Conservation (phyloP, 2,797 vertebrate genomes). For the Phoebastria nigripes region DNA sequence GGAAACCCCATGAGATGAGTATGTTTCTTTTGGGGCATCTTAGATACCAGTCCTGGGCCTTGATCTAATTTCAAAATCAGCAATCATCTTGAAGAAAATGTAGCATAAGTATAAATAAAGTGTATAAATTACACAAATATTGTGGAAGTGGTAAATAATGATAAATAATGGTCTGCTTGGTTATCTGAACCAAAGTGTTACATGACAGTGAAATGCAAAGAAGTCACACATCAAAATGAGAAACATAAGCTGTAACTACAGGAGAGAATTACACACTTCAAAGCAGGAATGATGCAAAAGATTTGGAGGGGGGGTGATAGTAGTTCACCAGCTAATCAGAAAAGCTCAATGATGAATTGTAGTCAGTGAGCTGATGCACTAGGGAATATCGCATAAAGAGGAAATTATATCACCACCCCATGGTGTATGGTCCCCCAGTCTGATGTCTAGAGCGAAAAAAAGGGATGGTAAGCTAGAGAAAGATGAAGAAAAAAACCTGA, state of each 20-base stretch:
- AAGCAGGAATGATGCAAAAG: not conserved
- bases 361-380: not conserved
- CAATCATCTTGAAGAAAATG: not conserved
- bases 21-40: not conserved
- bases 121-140: not conserved
- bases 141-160: not conserved
- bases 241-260: not conserved
- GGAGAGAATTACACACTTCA: not conserved
- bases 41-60: not conserved
- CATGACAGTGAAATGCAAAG: not conserved
- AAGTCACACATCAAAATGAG: not conserved
- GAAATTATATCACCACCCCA: not conserved
- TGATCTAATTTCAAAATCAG: not conserved
- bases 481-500: not conserved
- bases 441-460: not conserved
- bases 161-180: not conserved
- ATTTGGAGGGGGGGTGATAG: accelerated
- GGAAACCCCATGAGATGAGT: not conserved
- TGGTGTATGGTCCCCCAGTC: not conserved
- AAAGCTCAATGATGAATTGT: not conserved
- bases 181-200: not conserved
- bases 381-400: not conserved
- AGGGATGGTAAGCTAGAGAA: not conserved
- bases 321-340: not conserved
- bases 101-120: not conserved